phyloP scores from a whole-genome alignment of 1,140 invertebrate species.

The Stenopsyche tienmushanensis region DNA sequence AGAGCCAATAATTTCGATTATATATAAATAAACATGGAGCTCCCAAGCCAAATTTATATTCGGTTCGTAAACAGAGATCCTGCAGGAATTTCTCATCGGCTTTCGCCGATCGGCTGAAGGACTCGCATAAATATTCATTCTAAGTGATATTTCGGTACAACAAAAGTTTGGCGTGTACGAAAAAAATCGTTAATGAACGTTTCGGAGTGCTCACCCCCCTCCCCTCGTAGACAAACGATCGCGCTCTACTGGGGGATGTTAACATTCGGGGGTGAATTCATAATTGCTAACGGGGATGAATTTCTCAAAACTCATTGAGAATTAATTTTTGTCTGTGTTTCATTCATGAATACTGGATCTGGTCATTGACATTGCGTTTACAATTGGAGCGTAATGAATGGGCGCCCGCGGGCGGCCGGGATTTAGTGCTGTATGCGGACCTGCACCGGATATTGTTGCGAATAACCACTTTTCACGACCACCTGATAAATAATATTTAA shows the following conservation, averaged over 20 bases:
- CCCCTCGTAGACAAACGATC: conserved; percentile 32
- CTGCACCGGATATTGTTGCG: too few species aligned
- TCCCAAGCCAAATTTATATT: background rate
- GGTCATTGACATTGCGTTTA: conserved; percentile 4
- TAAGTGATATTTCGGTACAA: conserved; percentile 32
- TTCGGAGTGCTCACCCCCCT: conserved; percentile 6
- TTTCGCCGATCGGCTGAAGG: conserved; percentile 12
- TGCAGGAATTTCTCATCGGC: background rate
- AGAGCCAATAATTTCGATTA: too few species aligned
- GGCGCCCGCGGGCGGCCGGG: too few species aligned
- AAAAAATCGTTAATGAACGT: conserved; percentile 40
- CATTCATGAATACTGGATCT: conserved; percentile 17
- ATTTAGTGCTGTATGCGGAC: too few species aligned
- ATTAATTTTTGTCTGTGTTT: conserved; percentile 5
- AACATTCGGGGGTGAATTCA: conserved; percentile 35
- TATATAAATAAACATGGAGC: too few species aligned
- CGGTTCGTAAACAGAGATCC: background rate
- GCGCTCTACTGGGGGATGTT: conserved; percentile 35
- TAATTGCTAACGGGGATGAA: conserved; percentile 30
- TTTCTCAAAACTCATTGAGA: conserved; percentile 10
- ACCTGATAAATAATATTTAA: too few species aligned
- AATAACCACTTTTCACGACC: too few species aligned
- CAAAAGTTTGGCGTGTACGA: conserved; percentile 27
- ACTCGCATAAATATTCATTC: conserved; percentile 40
- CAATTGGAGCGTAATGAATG: background rate